These are phyloP conservation scores for Eidolon helvum DNA, from an alignment of 2,113 vertebrate species.

Conservation along the genomic window DNA sequence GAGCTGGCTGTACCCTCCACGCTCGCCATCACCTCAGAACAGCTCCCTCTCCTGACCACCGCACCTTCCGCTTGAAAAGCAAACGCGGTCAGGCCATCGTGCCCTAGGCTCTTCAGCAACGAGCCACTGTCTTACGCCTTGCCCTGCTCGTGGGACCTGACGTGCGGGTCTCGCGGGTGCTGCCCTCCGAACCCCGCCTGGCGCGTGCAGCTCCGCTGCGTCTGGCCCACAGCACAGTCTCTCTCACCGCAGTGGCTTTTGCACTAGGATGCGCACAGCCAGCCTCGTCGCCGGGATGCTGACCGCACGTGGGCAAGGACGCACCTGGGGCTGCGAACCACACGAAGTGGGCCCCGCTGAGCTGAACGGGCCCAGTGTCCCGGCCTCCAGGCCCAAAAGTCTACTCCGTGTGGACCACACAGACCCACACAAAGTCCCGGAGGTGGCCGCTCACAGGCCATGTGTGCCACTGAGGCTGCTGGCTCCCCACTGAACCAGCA, in stretches of 20 bases:
- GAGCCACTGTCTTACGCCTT: not conserved
- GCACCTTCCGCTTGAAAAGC: not conserved
- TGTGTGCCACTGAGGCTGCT: not conserved
- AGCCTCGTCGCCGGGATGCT: conserved; percentile 3
- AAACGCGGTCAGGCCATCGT: not conserved
- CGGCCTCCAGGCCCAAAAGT: conserved; percentile 20
- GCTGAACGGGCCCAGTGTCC: too few relatives aligned
- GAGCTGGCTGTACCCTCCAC: not conserved
- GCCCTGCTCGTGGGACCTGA: not conserved
- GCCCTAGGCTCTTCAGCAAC: not conserved
- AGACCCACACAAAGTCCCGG: conserved; percentile 23
- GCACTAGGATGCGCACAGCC: conserved; percentile 13
- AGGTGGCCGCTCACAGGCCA: conserved; percentile 41
- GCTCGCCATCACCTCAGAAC: not conserved
- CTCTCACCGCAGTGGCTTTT: not conserved
- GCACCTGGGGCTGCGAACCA: conserved; percentile 39
- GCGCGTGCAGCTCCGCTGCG: not conserved
- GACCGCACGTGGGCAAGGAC: conserved; percentile 6
- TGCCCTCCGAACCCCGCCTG: not conserved
- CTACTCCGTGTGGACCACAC: not conserved
- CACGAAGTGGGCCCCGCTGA: not conserved
- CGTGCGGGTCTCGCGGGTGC: not conserved
- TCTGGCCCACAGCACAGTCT: not conserved
- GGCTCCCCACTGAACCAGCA: not conserved
- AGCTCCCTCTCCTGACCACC: not conserved